Percentiles rank a stretch among this genome's conserved stretches.
phyloP scores from a whole-genome alignment of 2,888 invertebrate species.

The Drosophila leonis region DNA sequence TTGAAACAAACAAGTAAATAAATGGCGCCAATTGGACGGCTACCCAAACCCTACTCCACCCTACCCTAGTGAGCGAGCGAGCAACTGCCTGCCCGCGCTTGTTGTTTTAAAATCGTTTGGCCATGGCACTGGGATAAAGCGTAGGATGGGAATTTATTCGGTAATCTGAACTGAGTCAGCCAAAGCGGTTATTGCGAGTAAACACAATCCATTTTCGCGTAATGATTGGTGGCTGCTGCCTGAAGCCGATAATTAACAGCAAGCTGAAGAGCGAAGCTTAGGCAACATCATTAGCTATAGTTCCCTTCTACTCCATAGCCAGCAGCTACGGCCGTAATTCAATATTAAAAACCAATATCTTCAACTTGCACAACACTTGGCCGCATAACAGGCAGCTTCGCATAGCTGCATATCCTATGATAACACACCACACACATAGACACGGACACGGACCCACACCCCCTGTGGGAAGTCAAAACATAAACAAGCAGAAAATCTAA shows the following conservation, averaged over 20 bases:
- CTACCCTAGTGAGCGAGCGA: conserved; percentile 10
- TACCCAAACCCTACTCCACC: not conserved
- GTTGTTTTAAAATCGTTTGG: conserved; percentile 71
- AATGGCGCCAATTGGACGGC: conserved; percentile 80
- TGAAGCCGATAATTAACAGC: conserved; percentile 54
- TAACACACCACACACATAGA: conserved; percentile 49
- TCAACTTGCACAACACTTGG: conserved; percentile 60
- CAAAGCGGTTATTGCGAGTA: conserved; percentile 77
- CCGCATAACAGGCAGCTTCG: conserved; percentile 18
- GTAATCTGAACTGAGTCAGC: conserved; percentile 77
- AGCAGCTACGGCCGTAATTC: conserved; percentile 55
- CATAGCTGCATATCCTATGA: conserved; percentile 53
- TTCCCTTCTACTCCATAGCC: not conserved
- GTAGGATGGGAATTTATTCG: conserved; percentile 60
- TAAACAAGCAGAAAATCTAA: conserved; percentile 68
- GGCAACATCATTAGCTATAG: conserved; percentile 40
- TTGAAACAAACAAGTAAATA: conserved; percentile 81
- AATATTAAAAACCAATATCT: conserved; percentile 77
- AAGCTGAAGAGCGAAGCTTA: conserved; percentile 48
- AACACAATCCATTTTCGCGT: conserved; percentile 79
- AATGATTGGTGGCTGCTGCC: conserved; percentile 63
- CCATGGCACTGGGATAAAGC: conserved; percentile 16
- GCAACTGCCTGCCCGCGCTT: conserved; percentile 36
- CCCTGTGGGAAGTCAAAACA: conserved; percentile 40
- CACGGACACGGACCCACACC: not conserved